Base-by-base conservation (phyloP, 2,113 vertebrate species). In the Chionodraco myersi region DNA sequence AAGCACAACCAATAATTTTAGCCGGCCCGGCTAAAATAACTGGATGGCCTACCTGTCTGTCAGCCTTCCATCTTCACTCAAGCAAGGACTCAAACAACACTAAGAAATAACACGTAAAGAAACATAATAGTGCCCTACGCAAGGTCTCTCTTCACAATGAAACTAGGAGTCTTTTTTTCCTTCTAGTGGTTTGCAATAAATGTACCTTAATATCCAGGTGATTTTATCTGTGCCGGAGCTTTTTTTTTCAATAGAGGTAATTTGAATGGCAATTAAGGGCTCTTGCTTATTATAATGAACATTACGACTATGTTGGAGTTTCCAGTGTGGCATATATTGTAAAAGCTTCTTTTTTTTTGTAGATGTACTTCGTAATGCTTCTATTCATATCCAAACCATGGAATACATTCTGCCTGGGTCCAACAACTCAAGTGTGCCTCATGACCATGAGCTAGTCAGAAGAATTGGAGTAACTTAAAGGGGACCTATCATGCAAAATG, bases 31-130 rank as follows among this genome's bases (percentile, higher is more conserved):
- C 26, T 26, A 26, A 26, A 26, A 26, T 2, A 26, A 26, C 26
- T 26, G 26, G 26, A 26, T 26, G 26, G 26, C 1, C 26, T 26
- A 26, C 26, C 26, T 26, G 26, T 2, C 26, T 26, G 26, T 21
- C 21, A 21, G 21, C 21, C 21, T 21, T 21, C 21, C 21, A 21
- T 21, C 21, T 21, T 21, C 26, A 26, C 41, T 48, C 47, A 68
- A 70, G 34, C 3, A 6, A 63, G 14, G 26, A 23, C 47, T 63
- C 54, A 54, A 57, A 58, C 16, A 36, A 54, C 21, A 52, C 26
- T 57, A 30, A 45, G 41, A 16, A 63, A 36, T 36, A 49, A 68
- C 44, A 74, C 10, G n/a, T 70, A 23, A 65, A 77, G 48, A 45
- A 86, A 41, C 36, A 41, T 7, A 41, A 7, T 15, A 57, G 6